Evolutionary conservation across 1,140 invertebrate genomes (phyloP), one percentile per base, ranked within the genome.

Genomic region (Anoplolepis gracilipes): DNA sequence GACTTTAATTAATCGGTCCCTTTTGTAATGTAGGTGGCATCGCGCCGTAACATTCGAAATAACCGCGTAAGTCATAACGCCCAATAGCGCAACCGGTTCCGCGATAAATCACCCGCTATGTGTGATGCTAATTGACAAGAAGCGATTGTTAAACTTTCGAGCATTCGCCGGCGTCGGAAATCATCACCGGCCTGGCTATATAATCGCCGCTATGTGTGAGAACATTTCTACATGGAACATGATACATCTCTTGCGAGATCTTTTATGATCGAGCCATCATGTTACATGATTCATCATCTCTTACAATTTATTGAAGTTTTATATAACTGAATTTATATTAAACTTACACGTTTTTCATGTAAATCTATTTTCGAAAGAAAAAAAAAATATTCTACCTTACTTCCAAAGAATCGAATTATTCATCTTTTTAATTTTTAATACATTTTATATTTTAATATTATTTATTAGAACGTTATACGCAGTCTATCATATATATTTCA

Each of bases 1-100:
- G 87, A 69, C 77, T 86, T 86, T 89, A 86, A 88, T 89, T 86
- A 86, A 88, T 88, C 77, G 78, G 64, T 73, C 49, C 62, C 65
- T 84, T 88, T 88, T 88, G 76, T 79, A 72, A 82, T 73, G 55
- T 61, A 57, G 36, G 78, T 57, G 65, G 53, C 53, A 25, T 33
- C 28, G 53, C 36, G 53, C 39, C 53, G 65, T 25, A 25, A 46
- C 33, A 49, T 82, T 82, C 36, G 78, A 82, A 82, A 82, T 82
- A 82, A 82, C 67, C 67, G 67, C 67, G 53, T 46, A 53, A 46
- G 78, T 61, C 67, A 28, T 33, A 59, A 70, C 53, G 78, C 22
- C 67, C 78, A 2, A 82, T 82, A 72, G 36, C 28, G 53, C 67
- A 73, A 82, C 78, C 78, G 67, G 78, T 82, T 73, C n/a, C 19